Conservation (phyloP, 2,797 vertebrate species). For the Macropus fuliginosus region DNA sequence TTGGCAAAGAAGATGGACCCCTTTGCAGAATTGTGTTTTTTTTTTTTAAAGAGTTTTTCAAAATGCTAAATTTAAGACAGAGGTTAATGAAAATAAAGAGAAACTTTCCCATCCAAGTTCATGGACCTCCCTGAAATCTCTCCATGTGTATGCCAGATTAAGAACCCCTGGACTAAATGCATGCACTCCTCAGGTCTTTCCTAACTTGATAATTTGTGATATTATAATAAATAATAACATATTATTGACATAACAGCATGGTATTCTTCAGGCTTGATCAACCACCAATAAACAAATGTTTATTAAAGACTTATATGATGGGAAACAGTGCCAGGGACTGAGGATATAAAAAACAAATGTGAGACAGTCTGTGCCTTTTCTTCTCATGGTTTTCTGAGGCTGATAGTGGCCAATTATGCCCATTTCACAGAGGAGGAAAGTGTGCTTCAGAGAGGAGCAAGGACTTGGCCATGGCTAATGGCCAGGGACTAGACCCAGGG, state of each 20-base stretch:
- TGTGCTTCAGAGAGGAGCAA: not conserved
- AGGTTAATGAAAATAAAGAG: not conserved
- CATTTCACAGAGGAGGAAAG: not conserved
- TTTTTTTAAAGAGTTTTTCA: not conserved
- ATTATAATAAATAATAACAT: not conserved
- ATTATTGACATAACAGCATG: not conserved
- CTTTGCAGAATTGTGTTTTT: not conserved
- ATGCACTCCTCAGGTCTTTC: not conserved
- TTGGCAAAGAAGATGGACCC: not conserved
- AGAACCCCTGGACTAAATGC: not conserved
- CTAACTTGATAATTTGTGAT: not conserved
- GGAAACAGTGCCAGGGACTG: not conserved
- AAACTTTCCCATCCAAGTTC: not conserved
- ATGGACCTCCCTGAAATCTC: not conserved
- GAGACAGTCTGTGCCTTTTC: not conserved
- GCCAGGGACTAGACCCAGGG: not conserved
- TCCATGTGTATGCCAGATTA: not conserved
- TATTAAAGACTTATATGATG: not conserved
- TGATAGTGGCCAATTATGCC: not conserved
- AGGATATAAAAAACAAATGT: not conserved
- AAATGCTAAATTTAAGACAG: not conserved
- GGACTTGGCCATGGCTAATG: not conserved
- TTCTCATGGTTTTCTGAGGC: not conserved
- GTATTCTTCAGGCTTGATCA: not conserved
- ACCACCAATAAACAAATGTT: not conserved